Evolutionary conservation across 2,113 vertebrate species (phyloP), one percentile per base, ranked within the genome.

Genomic region (Hemichromis elongatus): DNA sequence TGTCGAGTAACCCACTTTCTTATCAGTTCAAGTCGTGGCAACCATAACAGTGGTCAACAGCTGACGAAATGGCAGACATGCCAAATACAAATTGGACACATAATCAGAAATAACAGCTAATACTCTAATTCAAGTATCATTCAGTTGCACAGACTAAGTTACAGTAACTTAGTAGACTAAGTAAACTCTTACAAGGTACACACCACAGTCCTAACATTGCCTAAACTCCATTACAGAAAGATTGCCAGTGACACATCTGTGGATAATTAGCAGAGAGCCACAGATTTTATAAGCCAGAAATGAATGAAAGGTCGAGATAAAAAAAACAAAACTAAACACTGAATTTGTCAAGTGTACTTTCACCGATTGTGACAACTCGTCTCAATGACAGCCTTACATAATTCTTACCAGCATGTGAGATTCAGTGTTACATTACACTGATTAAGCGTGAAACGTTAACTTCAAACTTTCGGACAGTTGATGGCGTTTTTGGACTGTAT

Each of bases 91-190:
- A 88, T 73, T 88, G 70, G 87, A 91, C 90, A 87, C 80, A 57
- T 79, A 79, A 87, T 88, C 82, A 90, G 88, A 91, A 93, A 87
- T 37, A 90, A 91, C 89, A 59, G 53, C 86, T 89, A 90, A 50
- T 90, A 83, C 68, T 92, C 89, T 82, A 90, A 73, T 92, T 95
- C 93, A 93, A 92, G 90, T 92, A 83, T 90, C 86, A 83, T 87
- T 94, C 83, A 50, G 68, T 91, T 89, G 92, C 88, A 93, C 91
- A 87, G 82, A 91, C 85, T 86, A 91, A 82, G 83, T 94, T 89
- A 92, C 90, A 93, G n/a, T n/a, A n/a, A n/a, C n/a, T n/a, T n/a
- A n/a, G n/a, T n/a, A n/a, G n/a, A n/a, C 82, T 86, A 63, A 85
- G 89, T 89, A 90, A 81, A 94, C 77, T 89, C 85, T 80, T 53